Evolutionary conservation across 2,797 vertebrate species (phyloP), one percentile per base, ranked within the genome.

Genomic region (Acrocephalus scirpaceus): DNA sequence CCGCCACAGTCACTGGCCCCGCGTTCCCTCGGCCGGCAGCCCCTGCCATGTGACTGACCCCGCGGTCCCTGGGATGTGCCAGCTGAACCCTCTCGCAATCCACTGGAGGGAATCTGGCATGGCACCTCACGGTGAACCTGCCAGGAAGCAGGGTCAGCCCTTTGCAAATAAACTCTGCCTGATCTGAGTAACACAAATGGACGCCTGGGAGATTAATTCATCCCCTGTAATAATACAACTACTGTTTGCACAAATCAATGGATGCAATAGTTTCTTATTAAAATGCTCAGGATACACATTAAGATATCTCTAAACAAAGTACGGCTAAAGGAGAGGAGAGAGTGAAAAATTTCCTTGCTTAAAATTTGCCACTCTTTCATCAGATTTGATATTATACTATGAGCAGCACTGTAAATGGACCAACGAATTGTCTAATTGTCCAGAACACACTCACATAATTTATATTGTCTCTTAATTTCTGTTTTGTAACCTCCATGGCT

Each of bases 161-260:
- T 96, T 93, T 47, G 86, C 93, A 97, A 97, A 97, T 82, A 96
- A 96, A 92, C 80, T 92, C 92, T 96, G 88, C 95, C 90, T 96
- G 82, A 86, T 84, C 77, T 38, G 83, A 94, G 93, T 65, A 95
- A 91, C 88, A 87, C 74, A 89, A 96, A 92, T 79, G 95, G 94
- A 95, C 36, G 44, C 74, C 92, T 65, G 83, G 69, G 94, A 95
- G 95, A 96, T 95, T 96, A 96, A 96, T 95, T 95, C 69, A 51
- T 48, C 50, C 66, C 50, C 72, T 89, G 88, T 69, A 95, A 95
- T 96, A 95, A 95, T 94, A 88, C 94, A 94, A 81, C 82, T 78
- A 95, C 88, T 92, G 87, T 96, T 97, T 97, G 88, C 96, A 96
- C 81, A 93, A 92, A 83, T 53, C 58, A 25, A 60, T 87, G 75